Percentiles rank a stretch among this genome's conserved stretches.
Evolutionary conservation across 2,797 vertebrate genomes (phyloP).

Genomic region (Heteromormyrus szaboi): DNA sequence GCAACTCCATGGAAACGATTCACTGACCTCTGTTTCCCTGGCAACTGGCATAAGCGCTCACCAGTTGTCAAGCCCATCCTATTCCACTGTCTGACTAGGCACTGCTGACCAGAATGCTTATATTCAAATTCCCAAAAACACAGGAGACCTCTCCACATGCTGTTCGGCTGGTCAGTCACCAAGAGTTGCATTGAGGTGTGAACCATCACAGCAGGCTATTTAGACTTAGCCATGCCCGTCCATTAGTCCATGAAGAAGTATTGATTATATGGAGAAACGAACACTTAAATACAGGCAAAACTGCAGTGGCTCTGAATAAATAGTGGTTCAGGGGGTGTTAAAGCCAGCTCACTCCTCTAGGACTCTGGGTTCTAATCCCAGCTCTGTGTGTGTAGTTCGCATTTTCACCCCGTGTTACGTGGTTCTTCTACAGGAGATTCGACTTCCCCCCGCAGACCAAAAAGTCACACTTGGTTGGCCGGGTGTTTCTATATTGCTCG

Average conservation of each 20-base stretch:
- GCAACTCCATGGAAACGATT: constrained; percentile 48
- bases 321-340: not conserved
- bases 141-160: not conserved
- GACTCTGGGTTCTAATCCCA: not conserved
- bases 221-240: not conserved
- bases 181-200: not conserved
- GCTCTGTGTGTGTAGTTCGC: not conserved
- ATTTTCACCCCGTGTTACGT: not conserved
- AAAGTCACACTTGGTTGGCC: not conserved
- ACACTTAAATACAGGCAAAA: not conserved
- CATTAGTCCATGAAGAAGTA: not conserved
- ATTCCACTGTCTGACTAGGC: constrained; percentile 31
- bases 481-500: not conserved
- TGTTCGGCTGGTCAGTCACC: not conserved
- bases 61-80: constrained; percentile 38
- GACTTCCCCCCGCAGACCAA: not conserved
- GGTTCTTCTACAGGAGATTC: not conserved
- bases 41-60: constrained; percentile 30
- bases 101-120: constrained; percentile 10
- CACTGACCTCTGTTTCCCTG: constrained; percentile 33
- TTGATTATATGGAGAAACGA: not conserved
- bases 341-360: not conserved
- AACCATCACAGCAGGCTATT: not conserved
- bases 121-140: constrained; percentile 20
- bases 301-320: not conserved